Percentiles rank a stretch among this genome's conserved stretches.
Conservation (phyloP, 2,797 vertebrate species). For the Erethizon dorsatum region DNA sequence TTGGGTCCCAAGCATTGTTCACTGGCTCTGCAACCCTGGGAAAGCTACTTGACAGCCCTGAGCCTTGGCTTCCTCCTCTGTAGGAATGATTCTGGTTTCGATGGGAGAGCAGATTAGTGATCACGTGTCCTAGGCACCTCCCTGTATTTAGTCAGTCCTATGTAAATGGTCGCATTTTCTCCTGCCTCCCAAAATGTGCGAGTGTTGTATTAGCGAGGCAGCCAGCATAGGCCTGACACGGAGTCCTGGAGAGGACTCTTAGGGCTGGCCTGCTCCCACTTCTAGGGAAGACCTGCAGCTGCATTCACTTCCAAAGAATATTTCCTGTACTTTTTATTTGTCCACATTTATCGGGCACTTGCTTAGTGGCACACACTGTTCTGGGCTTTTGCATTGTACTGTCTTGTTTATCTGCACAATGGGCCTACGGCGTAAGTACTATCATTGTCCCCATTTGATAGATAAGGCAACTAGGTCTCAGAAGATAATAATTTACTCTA, state of each 20-base stretch:
- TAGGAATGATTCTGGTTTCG: conserved; percentile 8
- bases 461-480: not conserved
- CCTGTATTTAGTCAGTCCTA: not conserved
- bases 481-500: not conserved
- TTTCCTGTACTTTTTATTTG: not conserved
- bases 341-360: not conserved
- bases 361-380: not conserved
- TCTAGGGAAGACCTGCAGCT: not conserved
- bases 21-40: not conserved
- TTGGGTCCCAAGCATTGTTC: not conserved
- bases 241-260: not conserved
- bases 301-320: not conserved
- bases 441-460: not conserved
- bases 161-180: not conserved
- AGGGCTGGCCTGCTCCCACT: not conserved
- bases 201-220: not conserved
- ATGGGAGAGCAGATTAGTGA: not conserved
- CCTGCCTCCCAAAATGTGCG: not conserved
- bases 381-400: not conserved
- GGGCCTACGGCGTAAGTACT: not conserved
- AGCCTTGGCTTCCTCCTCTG: not conserved
- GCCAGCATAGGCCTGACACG: not conserved
- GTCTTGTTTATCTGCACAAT: not conserved
- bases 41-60: not conserved
- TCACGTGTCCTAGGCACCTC: not conserved